These are phyloP conservation scores for Ciconia maguari DNA, from an alignment of 2,113 vertebrate genomes.

Conservation along the genomic window DNA sequence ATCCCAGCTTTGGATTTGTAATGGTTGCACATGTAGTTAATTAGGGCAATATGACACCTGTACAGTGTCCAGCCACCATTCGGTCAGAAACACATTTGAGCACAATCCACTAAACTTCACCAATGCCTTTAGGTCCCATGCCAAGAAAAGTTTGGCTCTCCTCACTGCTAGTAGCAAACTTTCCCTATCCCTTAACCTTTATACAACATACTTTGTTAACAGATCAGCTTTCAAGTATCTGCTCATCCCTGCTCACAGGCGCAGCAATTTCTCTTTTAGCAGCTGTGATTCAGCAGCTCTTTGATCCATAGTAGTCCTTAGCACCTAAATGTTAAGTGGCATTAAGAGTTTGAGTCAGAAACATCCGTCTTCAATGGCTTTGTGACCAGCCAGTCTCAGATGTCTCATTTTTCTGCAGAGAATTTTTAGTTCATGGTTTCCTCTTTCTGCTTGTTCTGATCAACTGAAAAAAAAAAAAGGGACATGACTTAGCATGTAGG, in stretches of 20 bases:
- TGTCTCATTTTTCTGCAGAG: not conserved
- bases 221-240: not conserved
- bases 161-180: not conserved
- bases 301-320: slow-evolving; percentile 15
- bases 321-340: slow-evolving; percentile 23
- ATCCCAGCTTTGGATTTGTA: not conserved
- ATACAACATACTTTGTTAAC: not conserved
- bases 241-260: not conserved
- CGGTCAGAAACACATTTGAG: not conserved
- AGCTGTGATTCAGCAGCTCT: slow-evolving; percentile 1
- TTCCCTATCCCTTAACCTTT: not conserved
- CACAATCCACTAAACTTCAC: not conserved
- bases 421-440: not conserved
- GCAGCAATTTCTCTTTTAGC: not conserved
- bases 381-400: not conserved
- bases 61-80: not conserved
- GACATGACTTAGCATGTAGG: not conserved
- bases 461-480: not conserved
- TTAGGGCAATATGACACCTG: not conserved
- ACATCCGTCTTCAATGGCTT: not conserved
- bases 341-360: not conserved
- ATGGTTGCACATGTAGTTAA: not conserved
- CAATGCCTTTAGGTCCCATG: not conserved
- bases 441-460: not conserved
- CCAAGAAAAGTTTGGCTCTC: not conserved